Percentiles rank a stretch among this genome's conserved stretches.
Conservation (phyloP, 1,140 invertebrate species). For the Battus philenor region DNA sequence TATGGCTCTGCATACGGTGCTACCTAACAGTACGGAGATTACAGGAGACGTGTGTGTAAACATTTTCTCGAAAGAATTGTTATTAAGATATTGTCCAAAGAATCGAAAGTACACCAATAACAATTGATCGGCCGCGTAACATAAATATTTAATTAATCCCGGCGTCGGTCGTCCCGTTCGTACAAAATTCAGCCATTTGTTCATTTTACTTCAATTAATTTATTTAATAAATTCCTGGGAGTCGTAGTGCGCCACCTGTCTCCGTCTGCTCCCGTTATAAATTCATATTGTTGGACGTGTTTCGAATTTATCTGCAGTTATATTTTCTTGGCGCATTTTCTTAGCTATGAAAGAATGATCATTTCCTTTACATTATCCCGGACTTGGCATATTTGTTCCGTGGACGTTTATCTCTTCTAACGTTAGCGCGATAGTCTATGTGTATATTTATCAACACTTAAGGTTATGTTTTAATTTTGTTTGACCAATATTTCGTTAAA, state of each 20-base stretch:
- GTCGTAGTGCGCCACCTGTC: conserved; percentile 44
- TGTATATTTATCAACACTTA: too few relatives aligned
- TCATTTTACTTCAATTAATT: conserved; percentile 63
- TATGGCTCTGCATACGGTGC: too few relatives aligned
- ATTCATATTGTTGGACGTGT: conserved; percentile 59
- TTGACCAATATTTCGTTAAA: too few relatives aligned
- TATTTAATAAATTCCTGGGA: conserved; percentile 63
- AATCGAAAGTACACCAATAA: background rate
- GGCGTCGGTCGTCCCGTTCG: too few relatives aligned
- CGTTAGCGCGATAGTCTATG: too few relatives aligned
- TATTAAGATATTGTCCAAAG: too few relatives aligned
- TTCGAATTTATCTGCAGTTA: conserved; percentile 51
- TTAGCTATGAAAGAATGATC: conserved; percentile 10
- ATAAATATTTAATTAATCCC: conserved; percentile 12
- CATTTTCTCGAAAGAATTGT: too few relatives aligned
- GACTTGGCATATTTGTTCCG: too few relatives aligned
- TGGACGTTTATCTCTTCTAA: too few relatives aligned
- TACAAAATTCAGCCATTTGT: conserved; percentile 44
- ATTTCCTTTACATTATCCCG: conserved; percentile 3
- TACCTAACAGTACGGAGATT: too few relatives aligned
- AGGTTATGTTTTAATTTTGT: too few relatives aligned
- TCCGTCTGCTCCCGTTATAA: conserved; percentile 49
- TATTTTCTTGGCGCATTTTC: conserved; percentile 35
- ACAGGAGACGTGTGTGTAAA: too few relatives aligned
- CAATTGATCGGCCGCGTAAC: conserved; percentile 1